Percentiles rank a stretch among this genome's conserved stretches.
Conservation (phyloP, 2,888 invertebrate species). For the Ornithoptera alexandrae region DNA sequence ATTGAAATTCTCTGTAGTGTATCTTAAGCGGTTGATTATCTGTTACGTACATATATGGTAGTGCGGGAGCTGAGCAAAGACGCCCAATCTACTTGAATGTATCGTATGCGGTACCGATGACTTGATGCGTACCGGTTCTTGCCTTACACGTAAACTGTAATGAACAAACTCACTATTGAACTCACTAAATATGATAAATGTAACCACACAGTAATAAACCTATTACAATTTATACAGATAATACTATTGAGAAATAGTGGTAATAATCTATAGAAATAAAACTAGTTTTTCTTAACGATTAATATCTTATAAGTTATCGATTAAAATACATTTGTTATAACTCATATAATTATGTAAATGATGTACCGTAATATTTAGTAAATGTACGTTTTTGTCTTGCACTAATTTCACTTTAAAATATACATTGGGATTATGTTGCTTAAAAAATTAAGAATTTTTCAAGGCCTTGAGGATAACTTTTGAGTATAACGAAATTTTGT, state of each 20-base stretch:
- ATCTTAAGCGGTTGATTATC: slow-evolving; percentile 12
- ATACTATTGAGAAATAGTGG: too few species aligned
- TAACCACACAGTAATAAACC: too few species aligned
- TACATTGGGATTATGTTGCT: neutral
- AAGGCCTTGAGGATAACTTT: neutral
- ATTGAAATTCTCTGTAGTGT: slow-evolving; percentile 22
- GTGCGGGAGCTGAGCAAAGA: neutral
- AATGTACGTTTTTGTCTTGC: too few species aligned
- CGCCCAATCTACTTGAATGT: slow-evolving; percentile 19
- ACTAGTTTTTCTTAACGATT: too few species aligned
- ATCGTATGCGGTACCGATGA: neutral
- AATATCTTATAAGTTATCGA: too few species aligned
- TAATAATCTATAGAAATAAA: too few species aligned
- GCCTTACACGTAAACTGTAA: neutral
- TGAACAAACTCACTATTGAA: neutral
- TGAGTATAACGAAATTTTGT: slow-evolving; percentile 14
- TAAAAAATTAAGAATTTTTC: neutral
- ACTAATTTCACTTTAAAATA: too few species aligned
- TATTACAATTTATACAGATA: too few species aligned
- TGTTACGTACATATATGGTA: slow-evolving; percentile 12
- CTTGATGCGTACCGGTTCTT: slow-evolving; percentile 3
- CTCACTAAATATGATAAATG: too few species aligned
- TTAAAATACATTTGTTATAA: too few species aligned
- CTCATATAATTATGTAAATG: too few species aligned
- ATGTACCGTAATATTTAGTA: too few species aligned